Evolutionary conservation across 2,888 invertebrate species (phyloP).

Genomic region (Metallyticus violacea): DNA sequence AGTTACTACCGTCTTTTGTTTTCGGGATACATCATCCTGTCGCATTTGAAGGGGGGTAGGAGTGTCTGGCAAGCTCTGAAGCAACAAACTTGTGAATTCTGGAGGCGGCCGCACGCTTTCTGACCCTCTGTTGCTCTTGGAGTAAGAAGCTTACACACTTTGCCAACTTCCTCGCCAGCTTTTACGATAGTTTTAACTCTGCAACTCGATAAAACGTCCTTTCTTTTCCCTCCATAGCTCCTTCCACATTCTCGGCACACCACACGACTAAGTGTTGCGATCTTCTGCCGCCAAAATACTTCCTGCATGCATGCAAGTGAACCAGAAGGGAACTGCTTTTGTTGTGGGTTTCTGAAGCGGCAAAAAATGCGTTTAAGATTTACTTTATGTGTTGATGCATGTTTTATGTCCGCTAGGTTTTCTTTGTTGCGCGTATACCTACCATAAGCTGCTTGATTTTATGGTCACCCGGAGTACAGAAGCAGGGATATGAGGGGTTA

Average conservation of each 20-base stretch:
- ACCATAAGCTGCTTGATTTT: not conserved
- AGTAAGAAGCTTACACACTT: not conserved
- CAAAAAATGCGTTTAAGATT: not conserved
- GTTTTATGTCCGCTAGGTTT: not conserved
- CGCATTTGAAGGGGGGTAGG: too few relatives aligned
- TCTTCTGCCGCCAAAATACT: not conserved
- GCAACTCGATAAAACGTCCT: not conserved
- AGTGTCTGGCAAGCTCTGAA: too few relatives aligned
- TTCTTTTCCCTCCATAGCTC: not conserved
- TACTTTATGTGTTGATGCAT: not conserved
- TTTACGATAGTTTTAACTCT: not conserved
- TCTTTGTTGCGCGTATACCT: not conserved
- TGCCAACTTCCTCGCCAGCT: not conserved
- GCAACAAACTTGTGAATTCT: not conserved
- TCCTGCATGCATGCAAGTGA: not conserved
- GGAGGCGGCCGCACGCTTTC: not conserved
- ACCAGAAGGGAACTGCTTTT: not conserved
- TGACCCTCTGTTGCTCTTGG: not conserved
- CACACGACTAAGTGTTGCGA: not conserved
- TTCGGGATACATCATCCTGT: not conserved
- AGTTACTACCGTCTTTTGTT: not conserved
- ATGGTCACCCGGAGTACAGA: not conserved
- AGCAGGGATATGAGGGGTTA: not conserved
- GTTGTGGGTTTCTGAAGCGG: not conserved
- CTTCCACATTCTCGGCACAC: not conserved